A percentile compares a stretch with the other conserved stretches of the same genome.
These are phyloP conservation scores for Philopotamus ludificatus DNA, from an alignment of 1,140 invertebrate species.

Conservation along the genomic window DNA sequence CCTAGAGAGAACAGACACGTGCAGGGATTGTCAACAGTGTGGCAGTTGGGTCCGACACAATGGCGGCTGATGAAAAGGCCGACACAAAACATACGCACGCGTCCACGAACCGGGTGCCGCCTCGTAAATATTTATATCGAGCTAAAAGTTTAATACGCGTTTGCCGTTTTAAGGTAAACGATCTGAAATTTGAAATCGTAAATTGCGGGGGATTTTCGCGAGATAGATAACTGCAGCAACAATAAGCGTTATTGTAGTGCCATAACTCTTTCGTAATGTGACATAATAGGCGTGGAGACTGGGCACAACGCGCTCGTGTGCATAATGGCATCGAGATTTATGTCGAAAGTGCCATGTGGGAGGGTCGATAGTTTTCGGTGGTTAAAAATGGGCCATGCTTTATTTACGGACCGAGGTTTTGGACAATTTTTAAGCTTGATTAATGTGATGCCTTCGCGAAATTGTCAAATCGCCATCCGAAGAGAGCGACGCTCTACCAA, in stretches of 20 bases:
- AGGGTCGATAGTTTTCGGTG: too few relatives aligned
- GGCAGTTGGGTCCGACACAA: conserved; percentile 1
- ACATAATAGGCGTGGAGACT: conserved; percentile 7
- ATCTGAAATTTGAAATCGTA: conserved; percentile 1
- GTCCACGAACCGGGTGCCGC: background rate
- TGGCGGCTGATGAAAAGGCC: conserved; percentile 13
- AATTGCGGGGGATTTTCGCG: conserved; percentile 1
- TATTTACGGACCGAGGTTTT: too few relatives aligned
- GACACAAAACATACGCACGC: background rate
- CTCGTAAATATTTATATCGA: background rate
- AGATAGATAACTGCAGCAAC: conserved; percentile 8
- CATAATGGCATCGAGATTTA: too few relatives aligned
- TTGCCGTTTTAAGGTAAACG: background rate
- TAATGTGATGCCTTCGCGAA: too few relatives aligned
- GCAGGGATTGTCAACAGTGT: conserved; percentile 16
- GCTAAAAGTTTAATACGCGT: too few relatives aligned
- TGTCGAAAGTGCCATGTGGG: too few relatives aligned
- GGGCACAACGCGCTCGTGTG: too few relatives aligned
- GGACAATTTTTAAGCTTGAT: too few relatives aligned
- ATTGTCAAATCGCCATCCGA: too few relatives aligned
- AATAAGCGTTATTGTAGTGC: background rate
- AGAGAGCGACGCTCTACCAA: too few relatives aligned
- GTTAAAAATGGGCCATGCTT: too few relatives aligned
- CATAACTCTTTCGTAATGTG: conserved; percentile 10
- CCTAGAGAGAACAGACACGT: background rate